A percentile compares a stretch with the other conserved stretches of the same genome.
These are phyloP conservation scores for Neoscelio sp. DNA, from an alignment of 2,888 invertebrate species.

Conservation along the genomic window DNA sequence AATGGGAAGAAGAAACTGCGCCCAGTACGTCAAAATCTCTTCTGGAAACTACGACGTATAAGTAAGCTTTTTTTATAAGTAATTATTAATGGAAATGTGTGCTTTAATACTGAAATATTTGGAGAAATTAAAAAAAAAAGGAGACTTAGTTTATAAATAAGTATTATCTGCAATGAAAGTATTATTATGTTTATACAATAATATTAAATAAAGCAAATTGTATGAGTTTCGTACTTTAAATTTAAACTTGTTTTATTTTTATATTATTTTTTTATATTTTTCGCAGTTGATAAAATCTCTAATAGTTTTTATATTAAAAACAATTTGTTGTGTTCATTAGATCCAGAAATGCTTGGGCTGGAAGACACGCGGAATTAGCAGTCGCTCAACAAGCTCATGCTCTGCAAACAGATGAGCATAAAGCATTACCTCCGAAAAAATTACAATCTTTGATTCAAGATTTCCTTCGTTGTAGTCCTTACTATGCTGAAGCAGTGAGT, in stretches of 20 bases:
- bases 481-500: conserved; percentile 92
- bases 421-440: conserved; percentile 90
- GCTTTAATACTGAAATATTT: too few species aligned
- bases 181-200: too few species aligned
- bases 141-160: too few species aligned
- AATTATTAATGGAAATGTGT: too few species aligned
- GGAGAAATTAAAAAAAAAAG: too few species aligned
- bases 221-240: too few species aligned
- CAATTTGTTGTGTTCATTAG: too few species aligned
- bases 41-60: conserved; percentile 24
- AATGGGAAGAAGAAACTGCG: conserved; percentile 29
- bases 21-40: conserved; percentile 29
- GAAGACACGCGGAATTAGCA: conserved; percentile 94
- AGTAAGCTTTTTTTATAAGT: conserved; percentile 17
- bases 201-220: too few species aligned
- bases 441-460: conserved; percentile 90
- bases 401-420: conserved; percentile 91
- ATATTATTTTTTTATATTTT: not conserved
- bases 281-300: too few species aligned
- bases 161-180: too few species aligned
- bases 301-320: too few species aligned
- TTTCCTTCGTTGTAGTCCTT: conserved; percentile 90
- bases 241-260: conserved; percentile 3
- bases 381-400: conserved; percentile 94
- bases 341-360: conserved; percentile 88